Evolutionary conservation across 2,113 vertebrate genomes (phyloP).

Genomic region (Ptychochromis oligacanthus): DNA sequence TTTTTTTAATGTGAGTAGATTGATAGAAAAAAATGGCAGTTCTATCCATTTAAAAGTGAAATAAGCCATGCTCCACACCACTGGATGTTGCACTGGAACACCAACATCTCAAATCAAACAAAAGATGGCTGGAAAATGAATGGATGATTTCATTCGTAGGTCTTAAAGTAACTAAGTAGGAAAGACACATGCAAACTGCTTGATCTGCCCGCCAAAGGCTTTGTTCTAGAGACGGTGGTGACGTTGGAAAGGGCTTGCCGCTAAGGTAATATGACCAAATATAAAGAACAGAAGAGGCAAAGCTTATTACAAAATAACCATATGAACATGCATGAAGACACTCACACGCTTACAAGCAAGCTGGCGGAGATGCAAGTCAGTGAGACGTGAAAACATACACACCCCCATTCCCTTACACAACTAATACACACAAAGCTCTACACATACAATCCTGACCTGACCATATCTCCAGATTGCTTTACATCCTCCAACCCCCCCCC

Average conservation of each 20-base stretch:
- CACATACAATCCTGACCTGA: neutral
- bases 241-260: neutral
- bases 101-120: neutral
- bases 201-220: neutral
- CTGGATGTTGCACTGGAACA: neutral
- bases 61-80: neutral
- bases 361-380: conserved; percentile 19
- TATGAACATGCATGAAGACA: too few species aligned
- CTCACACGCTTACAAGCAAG: conserved; percentile 17
- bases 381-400: conserved; percentile 32
- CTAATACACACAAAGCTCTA: neutral
- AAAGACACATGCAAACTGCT: neutral
- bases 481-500: neutral
- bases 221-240: neutral
- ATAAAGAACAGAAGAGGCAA: neutral
- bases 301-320: conserved; percentile 2
- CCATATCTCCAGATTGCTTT: conserved; percentile 19
- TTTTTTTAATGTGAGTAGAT: neutral
- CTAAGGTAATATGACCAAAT: neutral
- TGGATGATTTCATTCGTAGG: neutral
- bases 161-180: neutral
- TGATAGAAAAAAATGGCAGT: neutral
- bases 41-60: neutral
- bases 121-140: neutral
- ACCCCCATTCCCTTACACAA: conserved; percentile 1